Conservation (phyloP, 2,888 invertebrate species). For the Quadriops clusia region DNA sequence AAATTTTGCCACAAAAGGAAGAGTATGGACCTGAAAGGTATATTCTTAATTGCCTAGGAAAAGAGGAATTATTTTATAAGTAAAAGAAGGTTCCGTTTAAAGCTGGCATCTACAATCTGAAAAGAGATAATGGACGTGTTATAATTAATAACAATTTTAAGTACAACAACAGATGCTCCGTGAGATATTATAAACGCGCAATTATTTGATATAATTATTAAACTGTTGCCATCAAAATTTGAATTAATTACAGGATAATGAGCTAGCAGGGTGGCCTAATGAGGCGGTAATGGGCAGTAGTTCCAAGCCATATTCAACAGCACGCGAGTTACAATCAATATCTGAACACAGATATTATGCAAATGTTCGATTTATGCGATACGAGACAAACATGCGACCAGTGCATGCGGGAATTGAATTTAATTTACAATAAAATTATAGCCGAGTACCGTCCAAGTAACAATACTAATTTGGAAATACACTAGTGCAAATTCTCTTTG, state of each 20-base stretch:
- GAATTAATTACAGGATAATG: slow-evolving; percentile 13
- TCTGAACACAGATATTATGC: slow-evolving; percentile 19
- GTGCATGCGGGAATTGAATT: slow-evolving; percentile 17
- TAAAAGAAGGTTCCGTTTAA: too few species aligned
- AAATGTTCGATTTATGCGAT: slow-evolving; percentile 21
- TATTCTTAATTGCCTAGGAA: too few species aligned
- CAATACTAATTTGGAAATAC: slow-evolving; percentile 15
- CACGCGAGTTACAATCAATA: slow-evolving; percentile 15
- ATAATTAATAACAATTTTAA: too few species aligned
- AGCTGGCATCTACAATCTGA: too few species aligned
- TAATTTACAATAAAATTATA: slow-evolving; percentile 18
- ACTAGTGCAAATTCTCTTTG: slow-evolving; percentile 12
- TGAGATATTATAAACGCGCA: too few species aligned
- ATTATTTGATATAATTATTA: too few species aligned
- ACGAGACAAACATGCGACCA: slow-evolving; percentile 19
- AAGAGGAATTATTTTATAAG: too few species aligned
- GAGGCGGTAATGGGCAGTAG: slow-evolving; percentile 15
- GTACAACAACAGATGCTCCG: too few species aligned
- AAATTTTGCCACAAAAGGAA: too few species aligned
- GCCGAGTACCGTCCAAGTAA: slow-evolving; percentile 15
- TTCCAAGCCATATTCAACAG: slow-evolving; percentile 13
- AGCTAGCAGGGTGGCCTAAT: slow-evolving; percentile 12
- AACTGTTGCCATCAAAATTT: too few species aligned
- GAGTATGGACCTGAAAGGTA: too few species aligned
- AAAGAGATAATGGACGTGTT: too few species aligned